Percentiles rank a stretch among this genome's conserved stretches.
phyloP scores from a whole-genome alignment of 2,797 vertebrate genomes.

The Taeniopygia guttata region DNA sequence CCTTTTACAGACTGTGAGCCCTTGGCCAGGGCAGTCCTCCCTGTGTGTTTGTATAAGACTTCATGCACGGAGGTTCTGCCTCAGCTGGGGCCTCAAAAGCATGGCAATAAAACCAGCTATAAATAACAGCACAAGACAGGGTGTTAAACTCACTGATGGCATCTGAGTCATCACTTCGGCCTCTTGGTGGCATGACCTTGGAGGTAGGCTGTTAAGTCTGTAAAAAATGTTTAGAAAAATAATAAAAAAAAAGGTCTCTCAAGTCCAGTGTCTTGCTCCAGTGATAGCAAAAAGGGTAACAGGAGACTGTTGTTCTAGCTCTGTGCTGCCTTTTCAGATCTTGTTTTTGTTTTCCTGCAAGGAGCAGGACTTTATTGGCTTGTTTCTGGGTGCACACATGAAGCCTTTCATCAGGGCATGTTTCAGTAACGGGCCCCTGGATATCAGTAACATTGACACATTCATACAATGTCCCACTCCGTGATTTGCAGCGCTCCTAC shows the following conservation, averaged over 20 bases:
- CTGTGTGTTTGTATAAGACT: not conserved
- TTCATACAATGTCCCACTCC: constrained; percentile 39
- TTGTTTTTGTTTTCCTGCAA: constrained; percentile 59
- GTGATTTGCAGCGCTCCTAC: constrained; percentile 6
- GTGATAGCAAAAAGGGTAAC: constrained; percentile 39
- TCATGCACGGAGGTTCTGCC: not conserved
- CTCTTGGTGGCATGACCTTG: constrained; percentile 38
- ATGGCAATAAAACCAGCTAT: constrained; percentile 7
- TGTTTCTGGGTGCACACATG: constrained; percentile 7
- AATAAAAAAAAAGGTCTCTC: not conserved
- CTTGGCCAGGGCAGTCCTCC: not conserved
- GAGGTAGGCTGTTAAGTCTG: constrained; percentile 5
- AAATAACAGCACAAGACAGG: constrained; percentile 26
- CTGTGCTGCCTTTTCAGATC: not conserved
- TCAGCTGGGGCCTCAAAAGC: constrained; percentile 22
- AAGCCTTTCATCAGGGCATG: constrained; percentile 37
- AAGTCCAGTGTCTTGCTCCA: constrained; percentile 39
- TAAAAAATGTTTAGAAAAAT: constrained; percentile 39
- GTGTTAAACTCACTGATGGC: constrained; percentile 35
- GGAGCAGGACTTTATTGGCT: constrained; percentile 10
- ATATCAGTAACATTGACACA: constrained; percentile 64
- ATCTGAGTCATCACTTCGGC: constrained; percentile 57
- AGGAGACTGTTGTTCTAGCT: constrained; percentile 41
- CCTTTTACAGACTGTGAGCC: not conserved
- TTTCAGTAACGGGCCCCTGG: constrained; percentile 4